Evolutionary conservation across 2,888 invertebrate species (phyloP), one percentile per base, ranked within the genome.

Genomic region (Drosophila pegasa): DNA sequence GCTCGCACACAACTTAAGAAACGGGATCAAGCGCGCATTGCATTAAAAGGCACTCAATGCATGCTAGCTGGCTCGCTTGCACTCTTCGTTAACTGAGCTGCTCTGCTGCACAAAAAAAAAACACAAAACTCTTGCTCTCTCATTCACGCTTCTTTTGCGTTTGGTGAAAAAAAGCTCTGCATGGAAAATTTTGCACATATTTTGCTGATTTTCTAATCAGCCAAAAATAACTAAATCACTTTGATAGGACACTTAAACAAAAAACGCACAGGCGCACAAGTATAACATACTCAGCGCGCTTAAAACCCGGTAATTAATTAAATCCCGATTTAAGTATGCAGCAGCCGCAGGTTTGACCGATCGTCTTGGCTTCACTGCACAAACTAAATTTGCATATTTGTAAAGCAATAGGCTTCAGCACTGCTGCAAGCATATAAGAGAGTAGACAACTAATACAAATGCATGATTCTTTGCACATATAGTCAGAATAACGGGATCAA

Each of bases 331-430:
- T 27, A 5, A 2, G 1, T 25, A 9, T 2, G 3, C 43, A 45
- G 10, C 27, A 27, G 3, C 43, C 2, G 0, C 43, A 25, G 25
- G 3, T n/a, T 5, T 25, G 5, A 43, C 25, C 25, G 43, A 43
- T n/a, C 5, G 9, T 9, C n/a, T 25, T 5, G 43, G 22, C 25
- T 25, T 8, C 43, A 9, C 2, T 1, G 1, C 9, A 43, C 25
- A 43, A 1, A 43, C 43, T 43, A 43, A 43, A 43, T 43, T 25
- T 43, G 43, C 43, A 25, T 25, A 25, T n/a, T n/a, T n/a, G n/a
- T 7, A n/a, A 2, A 1, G 2, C 35, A 20, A 41, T 14, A 8
- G 8, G 14, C 41, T 7, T 1, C 7, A 18, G 38, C 38, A 6
- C 38, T 10, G 10, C 38, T 37, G 18, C 6, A 40, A 22, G 3